phyloP scores from a whole-genome alignment of 2,113 vertebrate genomes.

The Dascyllus trimaculatus region DNA sequence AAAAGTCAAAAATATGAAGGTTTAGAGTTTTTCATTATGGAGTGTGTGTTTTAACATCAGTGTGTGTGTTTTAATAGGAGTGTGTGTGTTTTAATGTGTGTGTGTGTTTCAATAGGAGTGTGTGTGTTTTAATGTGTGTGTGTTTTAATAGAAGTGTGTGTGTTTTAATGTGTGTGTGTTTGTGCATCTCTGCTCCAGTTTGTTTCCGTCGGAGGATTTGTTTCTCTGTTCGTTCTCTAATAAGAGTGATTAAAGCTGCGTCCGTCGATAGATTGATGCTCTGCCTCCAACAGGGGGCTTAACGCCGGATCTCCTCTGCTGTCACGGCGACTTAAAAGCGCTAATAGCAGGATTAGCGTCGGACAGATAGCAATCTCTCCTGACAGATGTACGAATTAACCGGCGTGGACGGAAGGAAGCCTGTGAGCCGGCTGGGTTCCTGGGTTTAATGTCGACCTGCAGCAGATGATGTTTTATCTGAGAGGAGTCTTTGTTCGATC shows the following conservation, averaged over 20 bases:
- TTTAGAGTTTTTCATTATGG: too few species aligned
- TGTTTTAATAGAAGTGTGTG: too few species aligned
- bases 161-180: not conserved
- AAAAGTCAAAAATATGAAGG: too few species aligned
- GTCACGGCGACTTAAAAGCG: conserved; percentile 41
- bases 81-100: too few species aligned
- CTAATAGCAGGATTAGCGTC: conserved; percentile 58
- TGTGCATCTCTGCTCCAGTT: not conserved
- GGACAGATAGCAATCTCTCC: conserved; percentile 46
- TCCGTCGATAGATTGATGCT: conserved; percentile 53
- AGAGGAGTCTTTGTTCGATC: too few species aligned
- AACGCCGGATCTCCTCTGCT: conserved; percentile 33
- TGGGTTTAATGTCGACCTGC: conserved; percentile 9
- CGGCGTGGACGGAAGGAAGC: not conserved
- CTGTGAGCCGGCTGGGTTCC: not conserved
- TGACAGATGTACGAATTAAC: conserved; percentile 35
- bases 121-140: too few species aligned
- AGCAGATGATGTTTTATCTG: conserved; percentile 19
- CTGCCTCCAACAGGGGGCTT: conserved; percentile 34
- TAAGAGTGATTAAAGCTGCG: conserved; percentile 49
- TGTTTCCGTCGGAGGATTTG: not conserved
- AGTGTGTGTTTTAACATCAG: too few species aligned
- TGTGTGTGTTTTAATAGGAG: too few species aligned
- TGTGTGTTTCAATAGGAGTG: too few species aligned
- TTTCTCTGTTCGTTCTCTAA: conserved; percentile 22